Evolutionary conservation across 1,140 invertebrate species (phyloP).

Genomic region (Drosophila santomea): DNA sequence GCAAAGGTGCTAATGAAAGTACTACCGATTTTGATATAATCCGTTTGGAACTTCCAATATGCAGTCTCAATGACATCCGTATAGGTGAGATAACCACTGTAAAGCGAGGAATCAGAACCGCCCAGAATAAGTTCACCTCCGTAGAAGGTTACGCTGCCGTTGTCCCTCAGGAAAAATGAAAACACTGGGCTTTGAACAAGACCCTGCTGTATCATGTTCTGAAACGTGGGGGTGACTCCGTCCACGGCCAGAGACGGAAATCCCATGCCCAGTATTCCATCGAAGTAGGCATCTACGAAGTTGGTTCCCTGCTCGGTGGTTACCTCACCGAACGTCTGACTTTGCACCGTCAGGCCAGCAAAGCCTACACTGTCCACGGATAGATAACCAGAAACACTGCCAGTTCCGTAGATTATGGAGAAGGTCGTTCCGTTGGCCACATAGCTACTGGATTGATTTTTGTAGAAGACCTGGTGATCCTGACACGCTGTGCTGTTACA

Average conservation of each 20-base stretch:
- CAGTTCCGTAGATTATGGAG: slow-evolving; percentile 97
- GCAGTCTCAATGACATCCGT: slow-evolving; percentile 92
- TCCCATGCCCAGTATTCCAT: slow-evolving; percentile 97
- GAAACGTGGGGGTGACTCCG: slow-evolving; percentile 95
- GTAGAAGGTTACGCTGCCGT: slow-evolving; percentile 87
- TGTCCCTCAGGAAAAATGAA: slow-evolving; percentile 93
- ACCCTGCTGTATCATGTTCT: slow-evolving; percentile 95
- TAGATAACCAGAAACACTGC: slow-evolving; percentile 96
- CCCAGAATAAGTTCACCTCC: slow-evolving; percentile 98
- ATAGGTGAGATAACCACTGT: slow-evolving; percentile 95
- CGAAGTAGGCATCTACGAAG: slow-evolving; percentile 97
- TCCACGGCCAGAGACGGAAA: slow-evolving; percentile 95
- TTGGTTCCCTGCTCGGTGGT: slow-evolving; percentile 94
- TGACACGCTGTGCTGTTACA: slow-evolving; percentile 93
- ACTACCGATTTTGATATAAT: slow-evolving; percentile 87
- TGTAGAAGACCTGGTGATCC: slow-evolving; percentile 94
- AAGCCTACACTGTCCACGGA: slow-evolving; percentile 92
- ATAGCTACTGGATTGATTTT: slow-evolving; percentile 92
- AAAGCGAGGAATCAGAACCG: slow-evolving; percentile 95
- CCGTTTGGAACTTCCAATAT: slow-evolving; percentile 99
- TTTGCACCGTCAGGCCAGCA: slow-evolving; percentile 89
- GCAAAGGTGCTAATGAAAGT: slow-evolving; percentile 85
- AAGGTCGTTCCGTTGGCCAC: slow-evolving; percentile 95
- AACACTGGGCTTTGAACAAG: slow-evolving; percentile 92
- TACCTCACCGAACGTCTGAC: slow-evolving; percentile 99